Conservation (phyloP, 2,113 vertebrate genomes). For the Indri indri region DNA sequence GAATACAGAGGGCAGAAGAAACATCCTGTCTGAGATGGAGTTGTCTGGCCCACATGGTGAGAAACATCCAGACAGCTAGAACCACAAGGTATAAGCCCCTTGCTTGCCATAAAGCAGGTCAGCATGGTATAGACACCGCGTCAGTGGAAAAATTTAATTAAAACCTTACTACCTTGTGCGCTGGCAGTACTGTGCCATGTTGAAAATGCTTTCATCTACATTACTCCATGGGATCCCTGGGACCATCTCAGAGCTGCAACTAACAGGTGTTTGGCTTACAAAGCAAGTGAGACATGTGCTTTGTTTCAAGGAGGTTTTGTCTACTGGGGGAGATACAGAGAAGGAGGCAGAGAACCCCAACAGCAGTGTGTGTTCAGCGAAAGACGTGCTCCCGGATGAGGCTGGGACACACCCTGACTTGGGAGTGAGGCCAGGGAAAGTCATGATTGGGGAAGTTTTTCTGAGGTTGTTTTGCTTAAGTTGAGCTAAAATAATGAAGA, state of each 20-base stretch:
- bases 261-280: background rate
- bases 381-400: background rate
- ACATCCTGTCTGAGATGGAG: background rate
- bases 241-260: background rate
- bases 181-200: background rate
- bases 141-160: conserved; percentile 42
- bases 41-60: background rate
- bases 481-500: background rate
- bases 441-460: too few species aligned
- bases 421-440: background rate
- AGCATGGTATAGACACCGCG: conserved; percentile 8
- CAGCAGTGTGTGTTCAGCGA: background rate
- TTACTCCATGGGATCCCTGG: background rate
- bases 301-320: background rate
- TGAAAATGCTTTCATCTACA: background rate
- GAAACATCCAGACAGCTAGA: background rate
- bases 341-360: background rate
- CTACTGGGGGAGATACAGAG: background rate
- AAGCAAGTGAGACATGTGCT: background rate
- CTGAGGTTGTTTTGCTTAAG: background rate
- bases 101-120: background rate
- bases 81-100: background rate
- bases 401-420: background rate
- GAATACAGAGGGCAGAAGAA: background rate
- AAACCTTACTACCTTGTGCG: background rate